Evolutionary conservation across 2,888 invertebrate species (phyloP), one percentile per base, ranked within the genome.

Genomic region (Epinotia brunnichana): DNA sequence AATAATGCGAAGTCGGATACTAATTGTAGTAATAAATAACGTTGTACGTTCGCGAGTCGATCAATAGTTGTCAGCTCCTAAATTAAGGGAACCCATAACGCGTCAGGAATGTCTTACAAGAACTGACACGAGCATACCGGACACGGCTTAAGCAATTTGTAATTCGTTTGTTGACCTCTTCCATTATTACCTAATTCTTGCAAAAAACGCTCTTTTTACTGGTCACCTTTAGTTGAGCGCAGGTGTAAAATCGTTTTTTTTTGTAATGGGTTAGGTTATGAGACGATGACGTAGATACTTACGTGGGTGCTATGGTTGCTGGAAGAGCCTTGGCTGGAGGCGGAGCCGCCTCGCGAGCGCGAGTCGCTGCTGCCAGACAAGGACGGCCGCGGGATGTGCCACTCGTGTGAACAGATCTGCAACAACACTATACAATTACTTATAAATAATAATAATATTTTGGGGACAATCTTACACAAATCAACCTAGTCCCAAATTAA

Each of bases 351-450:
- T 69, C 92, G 86, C 69, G 92, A 91, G 70, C 92, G 87, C 77
- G 89, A 79, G 78, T 92, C 92, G 78, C 88, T 88, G 90, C 94
- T 94, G 76, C 90, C 90, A 9, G 92, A 94, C 80, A 97, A 94
- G 85, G 97, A 96, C 83, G 97, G 97, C 92, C 97, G 95, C 81
- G 97, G 97, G 88, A 97, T 97, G 89, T 97, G 97, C 97, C 97
- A 97, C 88, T 91, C 88, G 66, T 87, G 87, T 74, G 87, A 81
- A 81, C 89, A 83, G 78, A 91, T 89, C 92, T 92, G 87, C 69
- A 89, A 90, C 75, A 69, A 72, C 19, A 60, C 39, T 17, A 60
- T 24, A 29, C 53, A 29, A 56, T 56, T 21, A 56, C 19, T 39
- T 41, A 1, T n/a, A n/a, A n/a, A n/a, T n/a, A n/a, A n/a, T n/a